Conservation (phyloP, 2,113 vertebrate species). For the Hyaena hyaena region DNA sequence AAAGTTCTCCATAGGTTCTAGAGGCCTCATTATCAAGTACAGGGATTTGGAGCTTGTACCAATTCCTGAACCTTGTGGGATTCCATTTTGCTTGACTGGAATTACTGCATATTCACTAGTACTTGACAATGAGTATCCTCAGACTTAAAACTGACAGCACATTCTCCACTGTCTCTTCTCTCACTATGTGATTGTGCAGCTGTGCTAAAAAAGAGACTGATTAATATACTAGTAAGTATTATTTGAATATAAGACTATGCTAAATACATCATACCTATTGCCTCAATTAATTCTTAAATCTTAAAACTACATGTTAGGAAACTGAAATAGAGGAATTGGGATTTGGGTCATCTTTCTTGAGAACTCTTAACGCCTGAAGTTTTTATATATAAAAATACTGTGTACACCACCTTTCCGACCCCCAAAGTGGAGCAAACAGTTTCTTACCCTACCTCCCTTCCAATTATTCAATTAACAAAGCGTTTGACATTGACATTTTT, state of each 20-base stretch:
- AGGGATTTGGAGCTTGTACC: background rate
- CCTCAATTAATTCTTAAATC: background rate
- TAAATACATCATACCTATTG: background rate
- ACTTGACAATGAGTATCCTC: background rate
- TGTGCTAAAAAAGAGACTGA: background rate
- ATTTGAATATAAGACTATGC: background rate
- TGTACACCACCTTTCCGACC: too few species aligned
- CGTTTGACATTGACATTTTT: background rate
- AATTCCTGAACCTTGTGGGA: background rate
- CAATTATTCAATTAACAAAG: background rate
- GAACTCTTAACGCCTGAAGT: background rate
- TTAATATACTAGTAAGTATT: conserved; percentile 1
- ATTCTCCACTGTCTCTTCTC: background rate
- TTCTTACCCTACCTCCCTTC: background rate
- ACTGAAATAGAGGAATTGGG: background rate
- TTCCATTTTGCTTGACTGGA: background rate
- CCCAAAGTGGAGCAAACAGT: background rate
- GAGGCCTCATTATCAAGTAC: background rate
- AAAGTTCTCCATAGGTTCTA: background rate
- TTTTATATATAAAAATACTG: background rate
- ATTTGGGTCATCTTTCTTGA: background rate
- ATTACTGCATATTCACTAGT: background rate
- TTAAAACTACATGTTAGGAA: background rate
- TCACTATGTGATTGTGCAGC: background rate
- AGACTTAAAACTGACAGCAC: background rate